phyloP scores from a whole-genome alignment of 2,888 invertebrate species.

The Notodonta dromedarius region DNA sequence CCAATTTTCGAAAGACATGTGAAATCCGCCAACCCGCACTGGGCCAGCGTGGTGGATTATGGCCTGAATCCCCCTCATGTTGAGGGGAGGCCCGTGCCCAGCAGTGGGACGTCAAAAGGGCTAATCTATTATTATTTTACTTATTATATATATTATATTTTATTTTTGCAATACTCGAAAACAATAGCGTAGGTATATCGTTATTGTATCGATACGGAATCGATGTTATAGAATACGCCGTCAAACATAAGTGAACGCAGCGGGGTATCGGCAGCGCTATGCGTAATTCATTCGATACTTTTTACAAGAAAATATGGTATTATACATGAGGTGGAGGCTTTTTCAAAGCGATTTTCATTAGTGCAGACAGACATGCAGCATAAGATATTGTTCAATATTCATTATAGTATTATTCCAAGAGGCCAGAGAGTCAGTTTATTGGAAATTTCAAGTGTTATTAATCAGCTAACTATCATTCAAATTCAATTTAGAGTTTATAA shows the following conservation, averaged over 20 bases:
- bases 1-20: too few relatives aligned
- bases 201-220: slow-evolving; percentile 16
- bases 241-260: slow-evolving; percentile 43
- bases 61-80: too few relatives aligned
- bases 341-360: slow-evolving; percentile 5
- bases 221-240: slow-evolving; percentile 22
- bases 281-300: slow-evolving; percentile 60
- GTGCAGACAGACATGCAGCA: not conserved
- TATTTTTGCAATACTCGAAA: not conserved
- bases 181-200: not conserved
- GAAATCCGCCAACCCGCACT: too few relatives aligned
- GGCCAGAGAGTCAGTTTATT: not conserved
- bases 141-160: not conserved
- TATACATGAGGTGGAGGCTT: slow-evolving; percentile 6
- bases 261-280: slow-evolving; percentile 51
- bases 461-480: too few relatives aligned
- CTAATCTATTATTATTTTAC: too few relatives aligned
- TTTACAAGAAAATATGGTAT: slow-evolving; percentile 52
- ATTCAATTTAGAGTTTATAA: too few relatives aligned
- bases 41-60: too few relatives aligned
- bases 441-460: not conserved
- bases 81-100: too few relatives aligned
- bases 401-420: not conserved
- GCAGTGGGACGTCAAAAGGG: too few relatives aligned
- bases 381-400: not conserved